Evolutionary conservation across 2,113 vertebrate genomes (phyloP).

Genomic region (Triplophysa dalaica): DNA sequence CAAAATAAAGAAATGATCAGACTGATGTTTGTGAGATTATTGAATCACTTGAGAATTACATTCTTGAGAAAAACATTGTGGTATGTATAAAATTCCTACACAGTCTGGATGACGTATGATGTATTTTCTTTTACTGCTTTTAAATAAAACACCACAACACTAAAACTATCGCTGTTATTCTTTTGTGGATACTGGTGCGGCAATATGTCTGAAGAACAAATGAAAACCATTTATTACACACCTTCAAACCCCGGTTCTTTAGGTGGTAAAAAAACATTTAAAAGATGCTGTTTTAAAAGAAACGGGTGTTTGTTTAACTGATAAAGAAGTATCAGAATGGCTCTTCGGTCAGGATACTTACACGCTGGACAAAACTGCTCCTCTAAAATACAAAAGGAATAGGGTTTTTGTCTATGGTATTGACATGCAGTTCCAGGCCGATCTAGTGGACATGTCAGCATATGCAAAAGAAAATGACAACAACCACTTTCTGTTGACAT

Average conservation of each 20-base stretch:
- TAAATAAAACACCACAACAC: background rate
- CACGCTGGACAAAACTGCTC: background rate
- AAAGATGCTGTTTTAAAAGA: background rate
- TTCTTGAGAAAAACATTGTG: too few species aligned
- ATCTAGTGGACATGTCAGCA: background rate
- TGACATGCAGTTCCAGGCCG: background rate
- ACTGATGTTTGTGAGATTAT: too few species aligned
- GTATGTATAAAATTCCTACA: too few species aligned
- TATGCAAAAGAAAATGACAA: background rate
- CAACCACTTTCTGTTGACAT: background rate
- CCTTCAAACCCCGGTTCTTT: background rate
- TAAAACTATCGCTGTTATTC: background rate
- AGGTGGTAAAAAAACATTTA: background rate
- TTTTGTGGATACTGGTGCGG: background rate
- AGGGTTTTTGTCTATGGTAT: background rate
- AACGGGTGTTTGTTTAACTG: background rate
- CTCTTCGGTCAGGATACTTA: background rate
- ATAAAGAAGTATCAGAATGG: background rate
- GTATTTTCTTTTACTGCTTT: too few species aligned
- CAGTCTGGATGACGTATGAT: too few species aligned
- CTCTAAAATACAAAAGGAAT: background rate
- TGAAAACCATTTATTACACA: background rate
- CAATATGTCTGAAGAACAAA: background rate
- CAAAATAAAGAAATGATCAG: too few species aligned
- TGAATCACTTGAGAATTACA: too few species aligned